phyloP scores from a whole-genome alignment of 1,140 invertebrate species.

The Brachionus angularis region DNA sequence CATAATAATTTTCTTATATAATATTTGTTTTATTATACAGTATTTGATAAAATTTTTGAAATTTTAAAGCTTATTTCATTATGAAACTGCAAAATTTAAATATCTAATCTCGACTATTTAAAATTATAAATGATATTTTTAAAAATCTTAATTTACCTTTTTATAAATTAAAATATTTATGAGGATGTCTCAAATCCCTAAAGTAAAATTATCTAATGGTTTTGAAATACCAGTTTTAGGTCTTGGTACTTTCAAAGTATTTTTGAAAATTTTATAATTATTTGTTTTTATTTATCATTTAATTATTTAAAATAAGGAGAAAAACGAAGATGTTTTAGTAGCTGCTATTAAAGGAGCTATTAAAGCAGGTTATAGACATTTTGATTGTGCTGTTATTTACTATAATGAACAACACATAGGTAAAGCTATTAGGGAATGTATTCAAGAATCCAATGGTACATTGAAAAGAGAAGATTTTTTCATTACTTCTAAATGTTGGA shows the following conservation, averaged over 20 bases:
- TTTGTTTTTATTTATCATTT: neutral
- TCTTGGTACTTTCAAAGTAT: constrained; percentile 31
- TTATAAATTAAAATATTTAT: neutral
- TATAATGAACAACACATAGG: constrained; percentile 32
- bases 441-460: constrained; percentile 11
- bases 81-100: too few relatives aligned
- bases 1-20: too few relatives aligned
- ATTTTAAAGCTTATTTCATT: too few relatives aligned
- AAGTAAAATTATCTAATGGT: constrained; percentile 8
- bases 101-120: too few relatives aligned
- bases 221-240: constrained; percentile 20
- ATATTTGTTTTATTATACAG: too few relatives aligned
- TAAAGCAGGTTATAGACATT: constrained; percentile 24
- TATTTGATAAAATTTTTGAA: too few relatives aligned
- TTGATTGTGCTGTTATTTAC: constrained; percentile 42
- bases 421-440: neutral
- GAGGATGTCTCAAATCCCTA: neutral
- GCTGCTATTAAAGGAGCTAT: constrained; percentile 35
- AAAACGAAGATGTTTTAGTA: constrained; percentile 16
- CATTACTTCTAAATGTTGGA: constrained; percentile 32
- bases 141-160: neutral
- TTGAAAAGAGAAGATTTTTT: constrained; percentile 17
- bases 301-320: neutral
- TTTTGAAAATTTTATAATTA: neutral
- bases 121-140: neutral